A percentile compares a stretch with the other conserved stretches of the same genome.
These are phyloP conservation scores for Oplegnathus fasciatus DNA, from an alignment of 2,113 vertebrate species.

Conservation along the genomic window DNA sequence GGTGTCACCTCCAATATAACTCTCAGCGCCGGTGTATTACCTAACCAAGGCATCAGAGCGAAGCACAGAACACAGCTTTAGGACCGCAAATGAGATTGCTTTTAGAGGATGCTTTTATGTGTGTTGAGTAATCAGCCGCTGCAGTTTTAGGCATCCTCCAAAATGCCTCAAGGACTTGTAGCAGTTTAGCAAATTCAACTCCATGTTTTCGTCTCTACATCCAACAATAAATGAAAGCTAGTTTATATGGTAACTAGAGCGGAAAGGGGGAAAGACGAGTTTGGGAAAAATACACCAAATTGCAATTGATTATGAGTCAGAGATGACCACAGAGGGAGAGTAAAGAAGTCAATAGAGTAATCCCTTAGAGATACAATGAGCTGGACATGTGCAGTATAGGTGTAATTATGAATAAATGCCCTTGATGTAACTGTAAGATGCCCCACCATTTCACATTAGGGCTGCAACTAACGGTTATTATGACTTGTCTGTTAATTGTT, in stretches of 20 bases:
- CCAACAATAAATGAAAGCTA: neutral
- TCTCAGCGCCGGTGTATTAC: constrained; percentile 57
- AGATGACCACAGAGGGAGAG: neutral
- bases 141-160: constrained; percentile 25
- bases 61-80: constrained; percentile 11
- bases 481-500: neutral
- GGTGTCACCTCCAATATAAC: constrained; percentile 77
- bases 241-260: neutral
- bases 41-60: constrained; percentile 50
- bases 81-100: constrained; percentile 45
- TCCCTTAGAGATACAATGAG: neutral
- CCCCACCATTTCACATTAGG: neutral
- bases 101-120: constrained; percentile 41
- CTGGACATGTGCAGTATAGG: too few species aligned
- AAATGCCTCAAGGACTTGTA: constrained; percentile 2
- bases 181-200: neutral
- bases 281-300: neutral
- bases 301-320: constrained; percentile 18
- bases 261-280: too few species aligned
- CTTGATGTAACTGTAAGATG: neutral
- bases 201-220: neutral
- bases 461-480: too few species aligned
- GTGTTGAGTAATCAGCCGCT: constrained; percentile 20
- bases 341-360: neutral
- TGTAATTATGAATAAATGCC: neutral